Conservation (phyloP, 2,113 vertebrate species). For the Rostratula benghalensis region DNA sequence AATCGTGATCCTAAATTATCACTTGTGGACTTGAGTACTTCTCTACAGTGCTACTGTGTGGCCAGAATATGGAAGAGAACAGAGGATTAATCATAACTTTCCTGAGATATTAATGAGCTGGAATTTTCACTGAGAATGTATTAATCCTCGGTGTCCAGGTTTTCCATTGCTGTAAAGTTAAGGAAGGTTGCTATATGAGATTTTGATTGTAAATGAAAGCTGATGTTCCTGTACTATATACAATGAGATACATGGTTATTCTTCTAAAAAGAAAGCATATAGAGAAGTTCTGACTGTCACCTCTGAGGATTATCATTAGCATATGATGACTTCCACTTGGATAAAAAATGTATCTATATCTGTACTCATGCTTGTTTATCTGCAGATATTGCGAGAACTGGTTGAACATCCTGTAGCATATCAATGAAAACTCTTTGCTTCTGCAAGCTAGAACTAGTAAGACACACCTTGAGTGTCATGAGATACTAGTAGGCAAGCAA, state of each 20-base stretch:
- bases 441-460: conserved; percentile 54
- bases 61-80: background rate
- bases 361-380: background rate
- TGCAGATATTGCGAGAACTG: conserved; percentile 36
- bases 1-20: too few relatives aligned
- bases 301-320: background rate
- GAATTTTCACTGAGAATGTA: background rate
- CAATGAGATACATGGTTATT: background rate
- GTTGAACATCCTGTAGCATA: conserved; percentile 44
- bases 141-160: background rate
- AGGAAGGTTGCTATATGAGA: background rate
- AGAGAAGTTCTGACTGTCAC: background rate
- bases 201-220: background rate
- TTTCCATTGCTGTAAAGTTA: background rate
- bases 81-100: background rate
- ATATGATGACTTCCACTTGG: background rate
- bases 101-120: background rate
- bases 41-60: background rate
- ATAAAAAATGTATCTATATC: background rate
- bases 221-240: background rate
- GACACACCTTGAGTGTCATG: conserved; percentile 56
- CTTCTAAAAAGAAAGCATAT: background rate
- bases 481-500: conserved; percentile 53
- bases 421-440: conserved; percentile 42
- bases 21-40: background rate